A percentile compares a stretch with the other conserved stretches of the same genome.
Conservation (phyloP, 2,888 invertebrate genomes). For the Pardosa pseudoannulata region DNA sequence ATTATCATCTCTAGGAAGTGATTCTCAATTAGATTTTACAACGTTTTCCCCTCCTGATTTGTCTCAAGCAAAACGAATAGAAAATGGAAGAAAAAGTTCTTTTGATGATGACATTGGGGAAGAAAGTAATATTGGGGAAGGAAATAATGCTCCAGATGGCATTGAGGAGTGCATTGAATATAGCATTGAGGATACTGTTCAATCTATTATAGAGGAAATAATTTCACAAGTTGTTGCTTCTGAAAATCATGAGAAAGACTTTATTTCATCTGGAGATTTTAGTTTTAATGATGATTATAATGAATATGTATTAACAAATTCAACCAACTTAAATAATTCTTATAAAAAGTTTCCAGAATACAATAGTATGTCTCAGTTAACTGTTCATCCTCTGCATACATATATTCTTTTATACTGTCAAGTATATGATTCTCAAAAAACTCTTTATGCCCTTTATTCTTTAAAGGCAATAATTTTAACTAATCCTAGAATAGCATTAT, state of each 20-base stretch:
- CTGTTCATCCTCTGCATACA: slow-evolving; percentile 86
- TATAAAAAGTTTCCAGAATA: slow-evolving; percentile 44
- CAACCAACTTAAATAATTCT: slow-evolving; percentile 36
- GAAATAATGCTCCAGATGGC: no score
- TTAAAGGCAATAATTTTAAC: slow-evolving; percentile 85
- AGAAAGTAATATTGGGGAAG: slow-evolving; percentile 1
- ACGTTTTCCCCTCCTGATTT: slow-evolving; percentile 73
- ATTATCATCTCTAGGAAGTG: slow-evolving; percentile 76
- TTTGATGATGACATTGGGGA: slow-evolving; percentile 69
- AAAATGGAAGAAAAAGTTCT: slow-evolving; percentile 58
- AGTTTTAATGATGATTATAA: slow-evolving; percentile 73
- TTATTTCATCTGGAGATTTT: slow-evolving; percentile 66
- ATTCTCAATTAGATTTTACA: slow-evolving; percentile 74
- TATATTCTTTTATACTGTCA: slow-evolving; percentile 89
- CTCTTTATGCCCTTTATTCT: slow-evolving; percentile 85
- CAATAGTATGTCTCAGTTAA: slow-evolving; percentile 71
- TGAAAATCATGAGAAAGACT: slow-evolving; percentile 47
- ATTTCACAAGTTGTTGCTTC: slow-evolving; percentile 43
- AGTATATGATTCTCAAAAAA: slow-evolving; percentile 86
- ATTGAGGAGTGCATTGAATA: slow-evolving; percentile 16
- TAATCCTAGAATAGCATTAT: slow-evolving; percentile 85
- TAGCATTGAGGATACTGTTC: slow-evolving; percentile 46
- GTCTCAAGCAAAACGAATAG: slow-evolving; percentile 63
- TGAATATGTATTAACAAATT: slow-evolving; percentile 39
- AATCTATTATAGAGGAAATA: slow-evolving; percentile 54